Conservation (phyloP, 2,888 invertebrate species). For the Bruchidius siliquastri region DNA sequence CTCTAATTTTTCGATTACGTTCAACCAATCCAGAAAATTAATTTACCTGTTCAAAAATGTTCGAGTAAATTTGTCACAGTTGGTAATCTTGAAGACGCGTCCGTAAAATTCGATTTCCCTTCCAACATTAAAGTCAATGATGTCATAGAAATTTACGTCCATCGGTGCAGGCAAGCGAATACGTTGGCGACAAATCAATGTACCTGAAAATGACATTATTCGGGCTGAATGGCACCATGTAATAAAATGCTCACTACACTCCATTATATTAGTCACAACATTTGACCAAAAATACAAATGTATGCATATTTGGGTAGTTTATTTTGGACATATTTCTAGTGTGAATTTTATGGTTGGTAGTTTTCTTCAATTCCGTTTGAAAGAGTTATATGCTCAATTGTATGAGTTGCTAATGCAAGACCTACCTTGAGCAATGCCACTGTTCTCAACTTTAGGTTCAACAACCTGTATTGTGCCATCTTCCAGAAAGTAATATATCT, state of each 20-base stretch:
- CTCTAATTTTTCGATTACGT: no score
- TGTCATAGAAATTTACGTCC: constrained; percentile 72
- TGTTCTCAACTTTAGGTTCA: constrained; percentile 78
- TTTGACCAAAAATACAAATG: no score
- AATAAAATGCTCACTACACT: no score
- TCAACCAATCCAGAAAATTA: background rate
- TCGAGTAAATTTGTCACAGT: constrained; percentile 84
- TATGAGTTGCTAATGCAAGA: no score
- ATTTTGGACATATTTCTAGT: no score
- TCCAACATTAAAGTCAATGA: constrained; percentile 84
- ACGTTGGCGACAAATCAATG: constrained; percentile 75
- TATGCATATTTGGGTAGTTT: no score
- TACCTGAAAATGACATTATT: constrained; percentile 52
- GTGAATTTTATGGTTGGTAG: no score
- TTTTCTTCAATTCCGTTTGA: no score
- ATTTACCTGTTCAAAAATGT: constrained; percentile 63
- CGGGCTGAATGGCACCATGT: background rate
- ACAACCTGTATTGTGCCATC: constrained; percentile 86
- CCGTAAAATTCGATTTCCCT: constrained; percentile 76
- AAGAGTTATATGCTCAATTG: no score
- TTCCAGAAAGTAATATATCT: constrained; percentile 82
- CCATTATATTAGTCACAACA: no score
- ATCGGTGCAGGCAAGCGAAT: constrained; percentile 71
- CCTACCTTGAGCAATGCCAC: constrained; percentile 77
- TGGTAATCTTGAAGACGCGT: constrained; percentile 72